A percentile compares a stretch with the other conserved stretches of the same genome.
phyloP scores from a whole-genome alignment of 2,888 invertebrate species.

The Megaustenia siamemsis region DNA sequence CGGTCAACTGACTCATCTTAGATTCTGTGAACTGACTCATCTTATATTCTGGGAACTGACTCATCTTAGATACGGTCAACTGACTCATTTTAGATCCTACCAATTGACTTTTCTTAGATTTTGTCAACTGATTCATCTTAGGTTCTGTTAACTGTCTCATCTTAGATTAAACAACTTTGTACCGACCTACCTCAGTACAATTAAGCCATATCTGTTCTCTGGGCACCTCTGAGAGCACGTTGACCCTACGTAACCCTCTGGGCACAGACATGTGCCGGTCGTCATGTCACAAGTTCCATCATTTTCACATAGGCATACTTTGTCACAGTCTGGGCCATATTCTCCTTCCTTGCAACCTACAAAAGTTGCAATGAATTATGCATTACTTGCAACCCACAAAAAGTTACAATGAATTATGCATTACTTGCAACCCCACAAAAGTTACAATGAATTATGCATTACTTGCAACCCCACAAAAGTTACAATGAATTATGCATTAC shows the following conservation, averaged over 20 bases:
- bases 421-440: not conserved
- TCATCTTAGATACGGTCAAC: too few species aligned
- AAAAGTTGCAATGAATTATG: not conserved
- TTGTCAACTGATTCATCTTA: too few species aligned
- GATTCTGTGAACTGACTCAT: too few species aligned
- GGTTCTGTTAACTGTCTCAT: too few species aligned
- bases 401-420: not conserved
- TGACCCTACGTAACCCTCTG: slow-evolving; percentile 73
- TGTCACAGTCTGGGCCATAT: slow-evolving; percentile 75
- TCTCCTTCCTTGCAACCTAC: slow-evolving; percentile 72
- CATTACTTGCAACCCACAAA: not conserved
- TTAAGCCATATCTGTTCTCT: slow-evolving; percentile 73
- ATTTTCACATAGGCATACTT: slow-evolving; percentile 80
- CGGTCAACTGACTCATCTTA: too few species aligned
- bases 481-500: too few species aligned
- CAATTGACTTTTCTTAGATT: too few species aligned
- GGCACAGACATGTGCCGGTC: slow-evolving; percentile 75
- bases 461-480: too few species aligned
- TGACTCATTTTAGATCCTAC: too few species aligned
- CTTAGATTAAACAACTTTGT: not conserved
- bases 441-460: not conserved
- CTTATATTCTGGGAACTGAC: too few species aligned
- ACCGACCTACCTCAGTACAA: slow-evolving; percentile 64
- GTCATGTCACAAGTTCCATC: slow-evolving; percentile 73
- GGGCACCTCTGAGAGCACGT: slow-evolving; percentile 72